These are phyloP conservation scores for Buphagus erythrorhynchus DNA, from an alignment of 2,797 vertebrate genomes.

Conservation along the genomic window DNA sequence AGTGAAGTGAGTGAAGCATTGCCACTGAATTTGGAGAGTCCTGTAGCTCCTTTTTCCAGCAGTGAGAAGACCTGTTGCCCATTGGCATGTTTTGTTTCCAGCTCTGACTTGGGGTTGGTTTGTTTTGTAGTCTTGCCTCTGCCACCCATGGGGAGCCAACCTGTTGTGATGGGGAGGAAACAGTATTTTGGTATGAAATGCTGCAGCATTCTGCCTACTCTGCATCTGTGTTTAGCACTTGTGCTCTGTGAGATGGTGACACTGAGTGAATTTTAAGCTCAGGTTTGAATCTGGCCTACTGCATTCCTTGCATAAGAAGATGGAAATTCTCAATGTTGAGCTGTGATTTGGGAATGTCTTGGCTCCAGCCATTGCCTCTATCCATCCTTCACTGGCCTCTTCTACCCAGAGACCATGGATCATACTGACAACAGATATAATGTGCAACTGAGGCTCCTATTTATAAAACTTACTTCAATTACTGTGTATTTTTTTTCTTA, in stretches of 20 bases:
- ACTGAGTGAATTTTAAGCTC: not conserved
- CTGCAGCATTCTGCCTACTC: not conserved
- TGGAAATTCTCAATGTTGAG: not conserved
- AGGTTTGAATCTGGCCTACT: not conserved
- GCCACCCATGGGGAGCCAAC: not conserved
- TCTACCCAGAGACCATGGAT: not conserved
- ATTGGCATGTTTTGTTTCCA: not conserved
- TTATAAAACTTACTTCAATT: not conserved
- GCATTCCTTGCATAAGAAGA: not conserved
- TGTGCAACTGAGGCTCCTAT: not conserved
- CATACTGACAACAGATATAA: not conserved
- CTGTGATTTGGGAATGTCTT: not conserved
- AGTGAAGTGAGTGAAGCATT: conserved; percentile 3
- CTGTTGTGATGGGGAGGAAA: not conserved
- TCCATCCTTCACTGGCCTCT: not conserved
- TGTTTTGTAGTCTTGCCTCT: not conserved
- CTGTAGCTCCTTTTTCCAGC: not conserved
- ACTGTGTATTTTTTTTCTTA: not conserved
- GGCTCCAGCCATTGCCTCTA: not conserved
- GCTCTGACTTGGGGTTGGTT: not conserved
- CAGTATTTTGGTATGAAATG: not conserved
- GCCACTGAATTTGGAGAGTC: not conserved
- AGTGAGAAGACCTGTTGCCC: not conserved
- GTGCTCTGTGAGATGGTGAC: not conserved
- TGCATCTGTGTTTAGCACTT: not conserved